A percentile compares a stretch with the other conserved stretches of the same genome.
phyloP scores from a whole-genome alignment of 2,113 vertebrate species.

The Stigmatopora nigra region DNA sequence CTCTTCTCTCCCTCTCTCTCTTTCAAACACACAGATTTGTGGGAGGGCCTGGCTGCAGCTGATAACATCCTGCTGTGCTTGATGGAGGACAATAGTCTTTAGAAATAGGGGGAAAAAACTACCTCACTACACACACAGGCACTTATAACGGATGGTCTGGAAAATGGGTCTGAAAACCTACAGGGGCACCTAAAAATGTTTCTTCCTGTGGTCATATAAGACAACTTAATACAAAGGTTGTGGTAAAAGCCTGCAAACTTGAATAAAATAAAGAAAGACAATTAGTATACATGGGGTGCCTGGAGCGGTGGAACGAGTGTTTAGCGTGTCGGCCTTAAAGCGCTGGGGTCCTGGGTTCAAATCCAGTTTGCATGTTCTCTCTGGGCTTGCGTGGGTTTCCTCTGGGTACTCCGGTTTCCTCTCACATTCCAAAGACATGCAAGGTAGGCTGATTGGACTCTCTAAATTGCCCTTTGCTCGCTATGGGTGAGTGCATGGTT shows the following conservation, averaged over 20 bases:
- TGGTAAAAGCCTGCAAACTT: not conserved
- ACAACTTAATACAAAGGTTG: not conserved
- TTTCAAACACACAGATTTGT: constrained; percentile 41
- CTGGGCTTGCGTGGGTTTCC: too few relatives aligned
- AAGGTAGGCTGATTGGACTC: too few relatives aligned
- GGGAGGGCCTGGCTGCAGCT: constrained; percentile 54
- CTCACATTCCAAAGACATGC: too few relatives aligned
- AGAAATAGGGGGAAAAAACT: constrained; percentile 34
- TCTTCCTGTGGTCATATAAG: not conserved
- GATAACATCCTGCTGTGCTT: constrained; percentile 64
- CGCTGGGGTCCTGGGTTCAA: too few relatives aligned
- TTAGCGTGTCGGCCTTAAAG: too few relatives aligned
- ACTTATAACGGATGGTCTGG: constrained; percentile 21
- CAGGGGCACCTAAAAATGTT: constrained; percentile 3
- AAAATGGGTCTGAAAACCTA: constrained; percentile 24
- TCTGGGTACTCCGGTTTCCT: too few relatives aligned
- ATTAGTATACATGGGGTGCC: not conserved
- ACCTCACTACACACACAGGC: constrained; percentile 12
- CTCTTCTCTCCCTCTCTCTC: constrained; percentile 14
- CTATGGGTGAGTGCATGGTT: too few relatives aligned
- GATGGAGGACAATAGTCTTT: constrained; percentile 62
- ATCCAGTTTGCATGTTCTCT: too few relatives aligned
- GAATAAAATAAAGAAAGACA: constrained; percentile 31
- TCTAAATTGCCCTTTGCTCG: too few relatives aligned
- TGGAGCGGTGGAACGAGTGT: not conserved